These are phyloP conservation scores for Hypselothyrea guttata DNA, from an alignment of 2,888 invertebrate genomes.

Conservation along the genomic window DNA sequence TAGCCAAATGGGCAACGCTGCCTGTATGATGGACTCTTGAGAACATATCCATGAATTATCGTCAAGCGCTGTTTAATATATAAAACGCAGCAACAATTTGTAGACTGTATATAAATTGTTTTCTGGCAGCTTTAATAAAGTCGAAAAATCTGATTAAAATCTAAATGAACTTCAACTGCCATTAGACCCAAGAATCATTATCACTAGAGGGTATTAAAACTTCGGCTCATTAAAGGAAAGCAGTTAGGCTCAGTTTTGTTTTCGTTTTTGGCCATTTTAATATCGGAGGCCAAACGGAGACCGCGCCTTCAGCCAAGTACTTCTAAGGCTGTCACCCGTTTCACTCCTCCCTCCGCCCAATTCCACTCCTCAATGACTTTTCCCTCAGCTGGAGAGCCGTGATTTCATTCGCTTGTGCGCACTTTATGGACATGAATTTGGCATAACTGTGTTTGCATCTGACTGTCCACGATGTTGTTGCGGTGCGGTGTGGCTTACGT, in stretches of 20 bases:
- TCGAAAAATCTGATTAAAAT: too few species aligned
- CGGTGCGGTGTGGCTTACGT: constrained; percentile 38
- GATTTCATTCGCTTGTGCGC: constrained; percentile 55
- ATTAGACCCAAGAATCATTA: too few species aligned
- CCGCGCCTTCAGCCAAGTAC: constrained; percentile 38
- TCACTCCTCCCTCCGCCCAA: not conserved
- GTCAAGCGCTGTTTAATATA: too few species aligned
- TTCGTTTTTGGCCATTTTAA: constrained; percentile 33
- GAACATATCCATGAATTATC: too few species aligned
- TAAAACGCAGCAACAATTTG: too few species aligned
- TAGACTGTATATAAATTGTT: too few species aligned
- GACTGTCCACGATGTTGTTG: constrained; percentile 25
- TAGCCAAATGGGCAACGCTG: too few species aligned
- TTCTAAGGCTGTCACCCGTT: constrained; percentile 13
- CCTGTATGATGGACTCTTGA: too few species aligned
- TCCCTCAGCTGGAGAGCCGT: constrained; percentile 1
- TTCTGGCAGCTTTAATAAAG: too few species aligned
- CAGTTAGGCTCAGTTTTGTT: not conserved
- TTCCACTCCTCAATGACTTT: not conserved
- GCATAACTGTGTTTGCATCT: constrained; percentile 30
- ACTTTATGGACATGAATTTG: constrained; percentile 58
- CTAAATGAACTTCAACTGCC: too few species aligned
- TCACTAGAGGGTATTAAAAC: too few species aligned
- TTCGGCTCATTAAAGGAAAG: not conserved
- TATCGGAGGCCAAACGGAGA: constrained; percentile 41